Percentiles rank a stretch among this genome's conserved stretches.
These are phyloP conservation scores for Drosophila birchii DNA, from an alignment of 2,888 invertebrate species.

Conservation along the genomic window DNA sequence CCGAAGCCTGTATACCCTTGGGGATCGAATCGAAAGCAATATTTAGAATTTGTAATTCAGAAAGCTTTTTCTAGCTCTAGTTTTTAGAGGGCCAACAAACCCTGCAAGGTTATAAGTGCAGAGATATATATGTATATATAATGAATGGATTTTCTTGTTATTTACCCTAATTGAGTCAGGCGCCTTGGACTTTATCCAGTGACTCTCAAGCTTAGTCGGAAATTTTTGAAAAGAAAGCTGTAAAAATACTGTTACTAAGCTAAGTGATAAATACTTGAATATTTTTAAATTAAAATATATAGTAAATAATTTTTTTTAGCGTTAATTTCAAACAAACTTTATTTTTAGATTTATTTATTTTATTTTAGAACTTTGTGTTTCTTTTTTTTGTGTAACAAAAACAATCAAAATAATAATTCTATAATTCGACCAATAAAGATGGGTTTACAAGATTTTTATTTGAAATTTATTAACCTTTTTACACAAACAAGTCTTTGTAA, in stretches of 20 bases:
- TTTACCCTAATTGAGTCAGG: not conserved
- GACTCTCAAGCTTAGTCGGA: not conserved
- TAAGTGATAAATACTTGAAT: not conserved
- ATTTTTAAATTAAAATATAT: not conserved
- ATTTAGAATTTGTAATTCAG: too few relatives aligned
- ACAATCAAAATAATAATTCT: not conserved
- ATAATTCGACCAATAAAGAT: not conserved
- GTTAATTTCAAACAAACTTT: not conserved
- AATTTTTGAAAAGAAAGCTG: not conserved
- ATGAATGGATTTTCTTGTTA: not conserved
- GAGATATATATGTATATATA: not conserved
- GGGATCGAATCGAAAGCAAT: too few relatives aligned
- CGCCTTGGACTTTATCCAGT: not conserved
- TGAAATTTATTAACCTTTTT: slow-evolving; percentile 66
- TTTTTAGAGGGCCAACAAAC: not conserved
- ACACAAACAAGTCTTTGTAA: slow-evolving; percentile 71
- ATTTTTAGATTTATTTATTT: not conserved
- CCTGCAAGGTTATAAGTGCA: too few relatives aligned
- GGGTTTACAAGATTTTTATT: slow-evolving; percentile 56
- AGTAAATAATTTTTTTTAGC: too few relatives aligned
- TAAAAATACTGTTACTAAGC: not conserved
- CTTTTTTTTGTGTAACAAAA: not conserved
- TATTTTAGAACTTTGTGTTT: not conserved
- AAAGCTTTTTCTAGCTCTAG: not conserved
- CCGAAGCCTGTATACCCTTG: not conserved